Base-by-base conservation (phyloP, 2,888 invertebrate species). In the Ctena decussata region DNA sequence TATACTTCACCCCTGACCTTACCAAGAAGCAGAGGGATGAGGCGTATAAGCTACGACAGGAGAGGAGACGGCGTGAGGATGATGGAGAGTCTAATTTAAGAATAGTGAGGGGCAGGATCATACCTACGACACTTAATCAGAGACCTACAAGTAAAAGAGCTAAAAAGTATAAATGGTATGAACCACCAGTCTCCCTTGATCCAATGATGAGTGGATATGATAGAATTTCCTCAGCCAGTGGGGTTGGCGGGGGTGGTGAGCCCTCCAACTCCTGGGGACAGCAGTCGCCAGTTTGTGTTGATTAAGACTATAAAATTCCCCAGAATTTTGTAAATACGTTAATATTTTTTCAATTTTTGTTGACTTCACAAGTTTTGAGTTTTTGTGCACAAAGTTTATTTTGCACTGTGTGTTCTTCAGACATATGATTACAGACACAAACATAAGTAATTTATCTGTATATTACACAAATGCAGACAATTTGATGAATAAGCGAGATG, bases 401-500 rank as follows among this genome's bases (percentile, higher is more conserved):
- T 53, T 53, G 53, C 18, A n/a, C 53, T 11, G 60, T 60, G 27
- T 60, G 18, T 5, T 53, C 11, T 30, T 8, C 27, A 24, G 5
- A 8, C 5, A 5, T 27, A 60, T 60, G 60, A 24, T 2, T 12
- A 60, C 18, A 60, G 60, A 30, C 24, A 27, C 11, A 12, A 30
- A 8, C 18, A 30, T 60, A 6, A 30, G 27, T 30, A 60, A 30
- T 5, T 18, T 60, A 18, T 12, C 60, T 12, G 18, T 60, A 6
- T 60, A 60, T 60, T 60, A 60, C 60, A 60, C 60, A 60, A 60
- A 60, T 30, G 60, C 60, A 27, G 30, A 60, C 18, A 60, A 60
- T 30, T 30, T 60, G 21, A 5, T 60, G 30, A 27, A 24, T 60
- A 60, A 60, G 18, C 2, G 24, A 30, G 30, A 60, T 30, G 60